Evolutionary conservation across 2,113 vertebrate genomes (phyloP), one percentile per base, ranked within the genome.

Genomic region (Sebastes fasciatus): DNA sequence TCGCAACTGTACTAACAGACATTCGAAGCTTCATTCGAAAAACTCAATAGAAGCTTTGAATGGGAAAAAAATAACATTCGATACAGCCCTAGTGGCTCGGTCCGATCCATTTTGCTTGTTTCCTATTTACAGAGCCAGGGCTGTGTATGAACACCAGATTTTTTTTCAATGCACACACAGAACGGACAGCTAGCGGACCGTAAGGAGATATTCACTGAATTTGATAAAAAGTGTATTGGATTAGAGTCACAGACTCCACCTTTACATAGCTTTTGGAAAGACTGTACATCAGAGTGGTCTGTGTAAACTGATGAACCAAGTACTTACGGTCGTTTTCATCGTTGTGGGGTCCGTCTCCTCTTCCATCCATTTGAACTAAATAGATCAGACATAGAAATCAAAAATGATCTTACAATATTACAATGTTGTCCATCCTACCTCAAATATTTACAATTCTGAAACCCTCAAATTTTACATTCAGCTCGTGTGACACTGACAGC

Each of bases 311-410:
- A 49, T 11, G 11, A 65, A 65, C 5, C 0, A 77, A 78, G n/a
- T 73, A 67, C 81, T 58, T 72, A 83, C 81, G 19, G 16, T 34
- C 34, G 34, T 83, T 61, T 58, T 7, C 7, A 17, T 61, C 68
- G 1, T 19, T 66, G 13, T 78, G 51, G 0, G 1, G 0, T 58
- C 66, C 60, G 0, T 83, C 81, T 78, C 61, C 74, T 43, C 2
- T 72, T 8, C 2, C 8, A 0, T 51, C 55, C 72, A 81, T 82
- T 34, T 52, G 13, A 5, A 12, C 71, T 61, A 61, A 34, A 57
- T 14, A 23, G 12, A 21, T 43, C 19, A 16, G 4, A 60, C 19
- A 73, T 26, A 60, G n/a, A 10, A 58, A 58, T n/a, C 9, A n/a
- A 45, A 65, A 13, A 17, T 55, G 2, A 70, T 17, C 1, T 11